These are phyloP conservation scores for Sarcoramphus papa DNA, from an alignment of 2,797 vertebrate species.

Conservation along the genomic window DNA sequence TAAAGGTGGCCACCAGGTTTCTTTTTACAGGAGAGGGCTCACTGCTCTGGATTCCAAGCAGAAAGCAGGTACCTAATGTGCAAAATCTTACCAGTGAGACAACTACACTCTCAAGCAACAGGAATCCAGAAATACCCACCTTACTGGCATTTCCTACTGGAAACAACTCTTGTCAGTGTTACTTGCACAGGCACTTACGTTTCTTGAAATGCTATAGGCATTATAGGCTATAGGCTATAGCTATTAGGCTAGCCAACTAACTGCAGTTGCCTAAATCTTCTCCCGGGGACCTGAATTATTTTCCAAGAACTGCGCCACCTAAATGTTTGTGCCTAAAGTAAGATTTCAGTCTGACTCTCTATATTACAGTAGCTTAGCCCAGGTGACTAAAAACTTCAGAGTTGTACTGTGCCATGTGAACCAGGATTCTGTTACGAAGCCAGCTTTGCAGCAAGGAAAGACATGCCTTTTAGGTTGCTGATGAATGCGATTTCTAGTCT, in stretches of 20 bases:
- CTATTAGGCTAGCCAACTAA: neutral
- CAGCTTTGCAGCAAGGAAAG: neutral
- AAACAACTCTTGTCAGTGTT: neutral
- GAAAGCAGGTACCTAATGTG: neutral
- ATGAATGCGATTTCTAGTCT: neutral
- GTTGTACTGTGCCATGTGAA: fast-evolving
- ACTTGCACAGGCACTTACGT: neutral
- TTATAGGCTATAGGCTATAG: neutral
- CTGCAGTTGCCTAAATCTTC: neutral
- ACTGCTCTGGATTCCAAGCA: neutral
- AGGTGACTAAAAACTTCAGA: neutral
- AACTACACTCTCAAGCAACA: neutral
- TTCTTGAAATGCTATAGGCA: neutral
- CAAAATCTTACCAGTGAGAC: neutral
- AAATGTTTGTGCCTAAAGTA: neutral
- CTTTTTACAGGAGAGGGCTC: neutral
- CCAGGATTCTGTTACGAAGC: neutral
- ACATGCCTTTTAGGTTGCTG: neutral
- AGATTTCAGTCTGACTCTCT: neutral
- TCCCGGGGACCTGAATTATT: neutral
- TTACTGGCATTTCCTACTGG: neutral
- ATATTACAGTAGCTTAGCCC: neutral
- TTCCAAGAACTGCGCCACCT: neutral
- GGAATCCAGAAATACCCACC: neutral
- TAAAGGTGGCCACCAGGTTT: neutral